Percentiles rank a stretch among this genome's conserved stretches.
Evolutionary conservation across 2,888 invertebrate species (phyloP).

Genomic region (Gordius sp.): DNA sequence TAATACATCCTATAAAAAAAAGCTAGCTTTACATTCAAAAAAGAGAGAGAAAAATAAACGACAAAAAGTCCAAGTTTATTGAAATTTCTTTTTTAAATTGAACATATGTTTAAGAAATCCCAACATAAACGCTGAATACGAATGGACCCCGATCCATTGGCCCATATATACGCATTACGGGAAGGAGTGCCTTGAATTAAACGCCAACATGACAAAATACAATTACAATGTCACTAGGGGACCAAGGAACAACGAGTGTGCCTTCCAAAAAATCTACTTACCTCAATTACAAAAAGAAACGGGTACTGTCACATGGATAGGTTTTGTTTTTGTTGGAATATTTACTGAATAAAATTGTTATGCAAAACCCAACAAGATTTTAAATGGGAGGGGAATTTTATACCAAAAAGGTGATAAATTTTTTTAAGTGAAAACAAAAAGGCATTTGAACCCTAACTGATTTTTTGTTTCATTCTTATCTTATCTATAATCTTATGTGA

Average conservation of each 20-base stretch:
- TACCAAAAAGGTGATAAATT: no score
- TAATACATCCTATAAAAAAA: background rate
- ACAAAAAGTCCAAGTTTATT: background rate
- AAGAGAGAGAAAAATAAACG: background rate
- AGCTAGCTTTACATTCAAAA: background rate
- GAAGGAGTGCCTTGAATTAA: conserved; percentile 52
- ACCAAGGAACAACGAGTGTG: conserved; percentile 58
- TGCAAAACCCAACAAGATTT: no score
- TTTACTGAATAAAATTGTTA: no score
- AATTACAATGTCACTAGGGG: conserved; percentile 38
- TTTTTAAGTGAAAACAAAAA: no score
- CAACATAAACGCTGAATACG: conserved; percentile 6
- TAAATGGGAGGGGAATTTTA: no score
- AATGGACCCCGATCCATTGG: conserved; percentile 35
- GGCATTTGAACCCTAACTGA: no score
- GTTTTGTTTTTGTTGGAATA: no score
- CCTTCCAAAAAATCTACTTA: conserved; percentile 75
- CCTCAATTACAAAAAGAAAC: conserved; percentile 44
- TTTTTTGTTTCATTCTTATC: no score
- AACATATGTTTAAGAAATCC: background rate
- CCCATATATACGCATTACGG: conserved; percentile 49
- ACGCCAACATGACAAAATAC: conserved; percentile 36
- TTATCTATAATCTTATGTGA: no score
- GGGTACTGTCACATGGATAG: no score
- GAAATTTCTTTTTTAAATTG: background rate